Percentiles rank a stretch among this genome's conserved stretches.
phyloP scores from a whole-genome alignment of 2,797 vertebrate genomes.

The Acrossocheilus fasciatus region DNA sequence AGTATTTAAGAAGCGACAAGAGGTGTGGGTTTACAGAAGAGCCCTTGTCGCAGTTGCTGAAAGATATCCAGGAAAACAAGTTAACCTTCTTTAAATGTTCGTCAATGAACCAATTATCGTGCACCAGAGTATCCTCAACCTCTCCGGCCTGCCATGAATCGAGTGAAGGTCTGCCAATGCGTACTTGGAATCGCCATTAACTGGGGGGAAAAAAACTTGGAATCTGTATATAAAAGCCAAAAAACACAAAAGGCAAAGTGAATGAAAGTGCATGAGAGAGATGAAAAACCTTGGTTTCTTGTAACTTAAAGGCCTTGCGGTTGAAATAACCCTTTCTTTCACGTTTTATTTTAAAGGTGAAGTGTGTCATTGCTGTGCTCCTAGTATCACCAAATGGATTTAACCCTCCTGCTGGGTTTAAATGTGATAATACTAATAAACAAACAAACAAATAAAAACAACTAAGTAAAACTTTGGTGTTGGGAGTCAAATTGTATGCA shows the following conservation, averaged over 20 bases:
- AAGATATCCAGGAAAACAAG: slow-evolving; percentile 34
- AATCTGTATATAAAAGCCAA: slow-evolving; percentile 46
- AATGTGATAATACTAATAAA: background rate
- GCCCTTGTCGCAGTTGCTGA: background rate
- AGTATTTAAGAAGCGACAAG: slow-evolving; percentile 50
- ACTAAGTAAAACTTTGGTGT: background rate
- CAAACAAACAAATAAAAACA: too few species aligned
- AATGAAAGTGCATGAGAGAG: slow-evolving; percentile 3
- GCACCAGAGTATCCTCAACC: slow-evolving; percentile 8
- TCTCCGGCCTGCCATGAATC: slow-evolving; percentile 17
- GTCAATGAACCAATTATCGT: slow-evolving; percentile 22
- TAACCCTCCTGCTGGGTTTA: background rate
- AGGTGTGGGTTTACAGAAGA: slow-evolving; percentile 42
- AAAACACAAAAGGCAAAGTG: slow-evolving; percentile 26
- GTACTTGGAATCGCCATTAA: slow-evolving; percentile 36
- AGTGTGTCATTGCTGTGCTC: background rate
- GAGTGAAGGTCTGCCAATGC: slow-evolving; percentile 45
- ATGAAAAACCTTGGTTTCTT: background rate
- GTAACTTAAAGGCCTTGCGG: background rate
- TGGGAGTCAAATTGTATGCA: background rate
- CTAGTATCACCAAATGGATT: background rate
- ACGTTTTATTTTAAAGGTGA: background rate
- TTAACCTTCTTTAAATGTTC: slow-evolving; percentile 17
- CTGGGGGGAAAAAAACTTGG: slow-evolving; percentile 22
- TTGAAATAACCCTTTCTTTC: background rate